Conservation (phyloP, 1,140 invertebrate species). For the Anagrus nilaparvatae region DNA sequence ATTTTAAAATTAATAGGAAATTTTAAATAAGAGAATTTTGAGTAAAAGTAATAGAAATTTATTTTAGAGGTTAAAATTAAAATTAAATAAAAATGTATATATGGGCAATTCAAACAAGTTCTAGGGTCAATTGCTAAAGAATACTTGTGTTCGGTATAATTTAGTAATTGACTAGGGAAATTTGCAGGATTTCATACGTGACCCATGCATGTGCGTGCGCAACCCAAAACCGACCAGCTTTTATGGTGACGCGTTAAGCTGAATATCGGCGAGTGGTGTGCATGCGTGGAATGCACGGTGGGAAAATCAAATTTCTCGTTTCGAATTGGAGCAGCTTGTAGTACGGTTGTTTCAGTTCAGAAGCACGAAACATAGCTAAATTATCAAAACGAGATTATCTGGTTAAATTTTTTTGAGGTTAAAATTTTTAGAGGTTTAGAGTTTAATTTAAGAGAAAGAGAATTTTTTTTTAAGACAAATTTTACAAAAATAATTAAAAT, state of each 20-base stretch:
- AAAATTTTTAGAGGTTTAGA: no score
- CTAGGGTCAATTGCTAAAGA: slow-evolving; percentile 15
- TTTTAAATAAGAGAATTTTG: no score
- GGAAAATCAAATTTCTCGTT: slow-evolving; percentile 16
- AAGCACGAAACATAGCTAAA: slow-evolving; percentile 20
- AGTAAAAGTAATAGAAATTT: no score
- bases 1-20: no score
- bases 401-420: slow-evolving; percentile 14
- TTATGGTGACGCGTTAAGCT: slow-evolving; percentile 14
- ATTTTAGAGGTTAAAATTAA: no score
- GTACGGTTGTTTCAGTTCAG: slow-evolving; percentile 17
- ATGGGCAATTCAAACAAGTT: slow-evolving; percentile 10
- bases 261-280: slow-evolving; percentile 18
- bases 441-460: no score
- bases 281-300: slow-evolving; percentile 17
- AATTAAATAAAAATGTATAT: no score
- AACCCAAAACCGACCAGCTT: slow-evolving; percentile 16
- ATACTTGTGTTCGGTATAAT: slow-evolving; percentile 16
- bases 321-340: slow-evolving; percentile 12
- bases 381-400: slow-evolving; percentile 15
- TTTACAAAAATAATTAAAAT: slow-evolving; percentile 1
- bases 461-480: slow-evolving; percentile 8
- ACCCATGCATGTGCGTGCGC: slow-evolving; percentile 15
- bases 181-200: slow-evolving; percentile 10
- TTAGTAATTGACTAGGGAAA: slow-evolving; percentile 17